Percentiles rank a stretch among this genome's conserved stretches.
phyloP scores from a whole-genome alignment of 2,113 vertebrate genomes.

The Chlorodrepanis virens region DNA sequence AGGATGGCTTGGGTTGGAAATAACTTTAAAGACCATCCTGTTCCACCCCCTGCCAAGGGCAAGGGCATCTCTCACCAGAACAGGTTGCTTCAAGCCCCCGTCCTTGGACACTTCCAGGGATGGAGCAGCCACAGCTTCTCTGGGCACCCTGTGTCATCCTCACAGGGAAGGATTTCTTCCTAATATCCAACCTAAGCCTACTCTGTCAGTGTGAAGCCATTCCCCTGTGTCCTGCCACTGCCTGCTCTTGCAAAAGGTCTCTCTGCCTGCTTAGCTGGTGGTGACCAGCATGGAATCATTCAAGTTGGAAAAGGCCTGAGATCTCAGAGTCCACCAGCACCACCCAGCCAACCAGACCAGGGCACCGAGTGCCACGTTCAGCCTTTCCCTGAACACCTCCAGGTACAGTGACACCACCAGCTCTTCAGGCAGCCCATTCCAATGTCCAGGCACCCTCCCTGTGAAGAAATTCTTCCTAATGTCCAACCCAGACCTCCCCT shows the following conservation, averaged over 20 bases:
- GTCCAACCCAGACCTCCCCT: background rate
- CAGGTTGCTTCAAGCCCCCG: accelerated
- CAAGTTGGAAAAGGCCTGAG: background rate
- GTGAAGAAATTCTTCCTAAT: background rate
- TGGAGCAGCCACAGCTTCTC: background rate
- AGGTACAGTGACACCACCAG: background rate
- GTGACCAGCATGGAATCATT: background rate
- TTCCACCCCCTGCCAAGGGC: background rate
- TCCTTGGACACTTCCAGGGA: background rate
- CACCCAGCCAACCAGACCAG: accelerated
- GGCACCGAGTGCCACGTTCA: background rate
- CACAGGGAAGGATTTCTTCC: background rate
- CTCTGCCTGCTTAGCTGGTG: background rate
- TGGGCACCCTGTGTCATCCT: background rate
- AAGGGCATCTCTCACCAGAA: background rate
- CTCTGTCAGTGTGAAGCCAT: background rate
- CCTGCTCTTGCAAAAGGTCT: background rate
- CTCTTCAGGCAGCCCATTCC: background rate
- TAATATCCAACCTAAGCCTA: background rate
- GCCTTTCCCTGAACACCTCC: background rate
- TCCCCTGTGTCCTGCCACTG: background rate
- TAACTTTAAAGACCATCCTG: background rate
- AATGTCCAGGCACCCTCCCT: accelerated
- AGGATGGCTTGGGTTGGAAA: background rate
- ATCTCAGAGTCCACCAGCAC: accelerated